Conservation (phyloP, 2,113 vertebrate genomes). For the Heterochromis multidens region DNA sequence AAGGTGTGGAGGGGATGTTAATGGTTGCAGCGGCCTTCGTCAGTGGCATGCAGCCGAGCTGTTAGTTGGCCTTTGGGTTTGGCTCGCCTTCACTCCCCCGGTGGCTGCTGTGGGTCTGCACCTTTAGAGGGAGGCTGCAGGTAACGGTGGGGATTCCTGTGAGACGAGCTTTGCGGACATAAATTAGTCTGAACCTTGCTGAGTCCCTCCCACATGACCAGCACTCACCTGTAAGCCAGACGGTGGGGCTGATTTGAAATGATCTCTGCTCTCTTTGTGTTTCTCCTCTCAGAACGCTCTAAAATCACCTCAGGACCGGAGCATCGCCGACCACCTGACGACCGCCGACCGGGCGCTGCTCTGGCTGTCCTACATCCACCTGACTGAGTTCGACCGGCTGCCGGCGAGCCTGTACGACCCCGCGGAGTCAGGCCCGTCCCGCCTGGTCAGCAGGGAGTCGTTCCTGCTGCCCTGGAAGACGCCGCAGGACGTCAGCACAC, state of each 20-base stretch:
- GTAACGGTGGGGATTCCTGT: too few relatives aligned
- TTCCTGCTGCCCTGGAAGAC: slow-evolving; percentile 89
- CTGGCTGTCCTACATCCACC: slow-evolving; percentile 92
- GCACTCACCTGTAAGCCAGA: background rate
- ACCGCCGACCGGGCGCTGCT: slow-evolving; percentile 82
- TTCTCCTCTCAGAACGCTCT: slow-evolving; percentile 78
- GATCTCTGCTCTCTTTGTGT: background rate
- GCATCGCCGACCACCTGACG: slow-evolving; percentile 31
- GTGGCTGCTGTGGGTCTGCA: too few relatives aligned
- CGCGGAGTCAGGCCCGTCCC: slow-evolving; percentile 80
- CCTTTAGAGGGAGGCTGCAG: too few relatives aligned
- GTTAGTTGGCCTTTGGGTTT: too few relatives aligned
- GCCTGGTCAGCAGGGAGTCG: slow-evolving; percentile 82
- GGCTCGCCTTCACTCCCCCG: too few relatives aligned
- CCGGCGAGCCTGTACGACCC: slow-evolving; percentile 85
- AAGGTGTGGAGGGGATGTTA: too few relatives aligned
- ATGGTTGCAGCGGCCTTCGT: too few relatives aligned
- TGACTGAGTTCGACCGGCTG: slow-evolving; percentile 86
- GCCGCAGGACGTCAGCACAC: slow-evolving; percentile 78
- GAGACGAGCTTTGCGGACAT: too few relatives aligned
- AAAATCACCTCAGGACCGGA: slow-evolving; percentile 67
- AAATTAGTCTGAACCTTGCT: too few relatives aligned
- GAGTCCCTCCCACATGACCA: accelerated
- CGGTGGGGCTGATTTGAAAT: background rate
- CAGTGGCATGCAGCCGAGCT: too few relatives aligned